phyloP scores from a whole-genome alignment of 2,888 invertebrate species.

The Morinoia aosen region DNA sequence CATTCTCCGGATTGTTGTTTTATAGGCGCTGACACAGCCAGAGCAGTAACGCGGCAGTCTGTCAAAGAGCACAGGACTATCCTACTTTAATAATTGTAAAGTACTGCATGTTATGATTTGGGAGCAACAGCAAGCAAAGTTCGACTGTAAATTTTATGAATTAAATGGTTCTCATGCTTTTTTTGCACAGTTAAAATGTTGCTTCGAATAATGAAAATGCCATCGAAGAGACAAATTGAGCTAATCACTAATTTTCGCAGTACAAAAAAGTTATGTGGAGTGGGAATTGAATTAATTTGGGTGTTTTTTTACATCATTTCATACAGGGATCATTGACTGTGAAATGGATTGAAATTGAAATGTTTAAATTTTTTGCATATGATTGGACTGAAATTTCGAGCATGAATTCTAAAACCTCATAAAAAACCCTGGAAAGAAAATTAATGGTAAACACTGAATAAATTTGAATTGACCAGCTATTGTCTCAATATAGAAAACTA shows the following conservation, averaged over 20 bases:
- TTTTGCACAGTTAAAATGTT: neutral
- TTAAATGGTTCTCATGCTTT: neutral
- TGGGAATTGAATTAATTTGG: neutral
- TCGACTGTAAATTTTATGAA: neutral
- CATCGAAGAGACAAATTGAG: neutral
- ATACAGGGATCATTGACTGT: neutral
- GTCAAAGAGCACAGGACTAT: neutral
- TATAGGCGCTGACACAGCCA: neutral
- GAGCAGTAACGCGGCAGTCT: neutral
- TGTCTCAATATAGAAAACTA: too few species aligned
- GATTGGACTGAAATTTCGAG: too few species aligned
- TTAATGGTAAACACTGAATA: too few species aligned
- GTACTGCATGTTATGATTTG: neutral
- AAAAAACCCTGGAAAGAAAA: too few species aligned
- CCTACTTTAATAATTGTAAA: neutral
- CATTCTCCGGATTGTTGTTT: neutral
- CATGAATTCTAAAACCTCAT: too few species aligned
- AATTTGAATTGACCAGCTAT: too few species aligned
- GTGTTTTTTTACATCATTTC: neutral
- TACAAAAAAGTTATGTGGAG: neutral
- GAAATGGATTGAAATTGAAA: too few species aligned
- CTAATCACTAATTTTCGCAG: neutral
- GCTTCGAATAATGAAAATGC: neutral
- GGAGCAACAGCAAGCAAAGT: neutral
- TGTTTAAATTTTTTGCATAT: too few species aligned